Evolutionary conservation across 2,797 vertebrate genomes (phyloP), one percentile per base, ranked within the genome.

Genomic region (Leptoclinus maculatus): DNA sequence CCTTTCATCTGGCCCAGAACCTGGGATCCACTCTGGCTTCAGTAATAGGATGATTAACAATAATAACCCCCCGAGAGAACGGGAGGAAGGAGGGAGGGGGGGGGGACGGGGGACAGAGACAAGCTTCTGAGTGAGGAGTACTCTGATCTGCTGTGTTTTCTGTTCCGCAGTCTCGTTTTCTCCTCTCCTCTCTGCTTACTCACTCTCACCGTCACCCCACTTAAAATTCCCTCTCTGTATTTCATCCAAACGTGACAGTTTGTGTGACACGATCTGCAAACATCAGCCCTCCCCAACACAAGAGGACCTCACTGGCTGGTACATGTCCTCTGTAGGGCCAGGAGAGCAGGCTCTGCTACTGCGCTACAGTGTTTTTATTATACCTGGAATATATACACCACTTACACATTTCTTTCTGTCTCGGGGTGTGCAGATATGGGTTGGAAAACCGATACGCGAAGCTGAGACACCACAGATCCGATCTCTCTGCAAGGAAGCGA

Each of bases 1-100:
- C 90, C 93, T 95, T 95, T 95, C 93, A 95, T 94, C 92, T 86
- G 90, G 80, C 90, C 89, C 79, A 75, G 70, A 87, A 89, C 84
- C 89, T 78, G 86, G 91, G 88, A 90, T 88, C 88, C 83, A 82
- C 91, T 93, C 84, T 74, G 89, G 86, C 89, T 91, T 90, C 87
- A 76, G 89, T 90, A 94, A 95, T 93, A 93, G 93, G 92, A 94
- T 91, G 93, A 94, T 95, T 92, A 94, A 91, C 92, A 91, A 92
- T 94, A 95, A 95, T 94, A 93, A 91, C 89, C 90, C 90, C 88
- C 79, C 45, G 41, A 88, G 81, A 92, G 84, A 92, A 88, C 51
- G 47, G 56, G 62, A 49, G 67, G 32, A 36, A 41, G 54, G 57
- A 56, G 36, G 68, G 14, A 53, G 34, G 5, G 2, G 5, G 7